A percentile compares a stretch with the other conserved stretches of the same genome.
Evolutionary conservation across 2,797 vertebrate species (phyloP).

Genomic region (Phataginus tetradactyla): DNA sequence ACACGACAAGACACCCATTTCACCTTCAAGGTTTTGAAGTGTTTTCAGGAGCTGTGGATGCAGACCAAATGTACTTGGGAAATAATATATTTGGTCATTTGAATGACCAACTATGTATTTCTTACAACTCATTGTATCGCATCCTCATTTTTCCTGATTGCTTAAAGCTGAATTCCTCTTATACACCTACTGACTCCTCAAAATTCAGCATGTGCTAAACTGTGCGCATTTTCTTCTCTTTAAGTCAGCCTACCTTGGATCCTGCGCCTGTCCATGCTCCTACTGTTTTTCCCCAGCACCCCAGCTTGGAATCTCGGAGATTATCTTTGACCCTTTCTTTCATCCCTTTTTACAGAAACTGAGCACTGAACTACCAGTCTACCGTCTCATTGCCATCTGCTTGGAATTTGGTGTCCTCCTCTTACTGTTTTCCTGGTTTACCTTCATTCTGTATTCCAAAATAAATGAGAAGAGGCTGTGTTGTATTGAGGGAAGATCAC

Average conservation of each 20-base stretch:
- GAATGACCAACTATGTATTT: too few species aligned
- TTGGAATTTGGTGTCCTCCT: background rate
- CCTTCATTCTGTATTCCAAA: background rate
- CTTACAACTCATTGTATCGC: too few species aligned
- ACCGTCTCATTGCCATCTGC: background rate
- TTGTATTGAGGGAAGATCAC: background rate
- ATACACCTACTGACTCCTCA: background rate
- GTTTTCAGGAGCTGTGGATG: too few species aligned
- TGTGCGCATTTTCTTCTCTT: background rate
- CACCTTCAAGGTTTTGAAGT: too few species aligned
- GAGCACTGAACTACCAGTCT: background rate
- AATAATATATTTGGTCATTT: too few species aligned
- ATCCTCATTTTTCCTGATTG: background rate
- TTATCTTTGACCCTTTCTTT: background rate
- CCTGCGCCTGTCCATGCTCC: background rate
- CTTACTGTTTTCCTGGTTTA: background rate
- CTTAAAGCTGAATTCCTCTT: background rate
- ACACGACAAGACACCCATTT: too few species aligned
- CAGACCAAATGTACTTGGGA: too few species aligned
- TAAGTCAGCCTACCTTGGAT: background rate
- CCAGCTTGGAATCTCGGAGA: background rate
- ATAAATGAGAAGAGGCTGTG: background rate
- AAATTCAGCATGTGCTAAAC: background rate
- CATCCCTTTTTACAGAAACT: background rate
- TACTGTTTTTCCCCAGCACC: background rate